Evolutionary conservation across 2,888 invertebrate species (phyloP).

Genomic region (Ectemnius cavifrons): DNA sequence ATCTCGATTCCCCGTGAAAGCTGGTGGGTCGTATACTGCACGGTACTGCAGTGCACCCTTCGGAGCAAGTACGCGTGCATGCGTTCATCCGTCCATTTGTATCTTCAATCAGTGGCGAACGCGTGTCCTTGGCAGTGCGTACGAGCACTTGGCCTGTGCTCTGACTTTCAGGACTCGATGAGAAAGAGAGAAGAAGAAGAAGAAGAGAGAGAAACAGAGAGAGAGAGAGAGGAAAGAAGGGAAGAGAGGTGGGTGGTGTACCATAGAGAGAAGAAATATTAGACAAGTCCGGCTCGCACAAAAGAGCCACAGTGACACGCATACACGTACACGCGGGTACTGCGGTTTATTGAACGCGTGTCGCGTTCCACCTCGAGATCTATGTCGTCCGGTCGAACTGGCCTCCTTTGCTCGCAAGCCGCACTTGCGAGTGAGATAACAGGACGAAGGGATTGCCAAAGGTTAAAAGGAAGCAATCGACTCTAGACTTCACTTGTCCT

Average conservation of each 20-base stretch:
- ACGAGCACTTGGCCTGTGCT: too few species aligned
- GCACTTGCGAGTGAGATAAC: slow-evolving; percentile 4
- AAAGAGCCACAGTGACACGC: slow-evolving; percentile 19
- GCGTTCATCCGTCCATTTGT: not conserved
- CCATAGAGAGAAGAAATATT: slow-evolving; percentile 7
- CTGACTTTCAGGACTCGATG: too few species aligned
- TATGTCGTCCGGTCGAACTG: slow-evolving; percentile 11
- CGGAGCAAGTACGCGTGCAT: not conserved
- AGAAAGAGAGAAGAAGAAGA: not conserved
- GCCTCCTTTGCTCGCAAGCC: slow-evolving; percentile 6
- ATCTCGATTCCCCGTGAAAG: too few species aligned
- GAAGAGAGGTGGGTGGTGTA: not conserved
- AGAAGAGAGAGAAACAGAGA: not conserved
- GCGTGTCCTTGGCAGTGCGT: slow-evolving; percentile 9
- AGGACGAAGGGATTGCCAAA: not conserved
- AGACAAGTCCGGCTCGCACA: not conserved
- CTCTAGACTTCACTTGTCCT: not conserved
- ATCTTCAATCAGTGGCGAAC: not conserved
- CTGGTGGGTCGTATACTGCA: not conserved
- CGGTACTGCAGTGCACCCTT: too few species aligned
- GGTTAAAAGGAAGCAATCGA: not conserved
- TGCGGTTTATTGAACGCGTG: slow-evolving; percentile 23
- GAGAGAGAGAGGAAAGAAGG: not conserved
- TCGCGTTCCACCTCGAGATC: slow-evolving; percentile 18
- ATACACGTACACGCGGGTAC: not conserved